phyloP scores from a whole-genome alignment of 2,888 invertebrate species.

The Liposcelis brunnea region DNA sequence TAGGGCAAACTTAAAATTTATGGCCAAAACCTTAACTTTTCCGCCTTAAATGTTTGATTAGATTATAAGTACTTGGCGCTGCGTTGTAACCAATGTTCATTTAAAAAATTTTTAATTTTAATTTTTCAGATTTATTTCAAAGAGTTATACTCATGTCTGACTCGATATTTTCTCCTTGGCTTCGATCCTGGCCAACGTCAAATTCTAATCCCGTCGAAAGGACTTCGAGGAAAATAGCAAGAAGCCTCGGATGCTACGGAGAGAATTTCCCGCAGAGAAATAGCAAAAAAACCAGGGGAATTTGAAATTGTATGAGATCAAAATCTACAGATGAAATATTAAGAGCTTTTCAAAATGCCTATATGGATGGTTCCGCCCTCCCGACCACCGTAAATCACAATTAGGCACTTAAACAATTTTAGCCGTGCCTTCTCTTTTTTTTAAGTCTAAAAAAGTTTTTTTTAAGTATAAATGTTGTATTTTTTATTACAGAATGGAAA shows the following conservation, averaged over 20 bases:
- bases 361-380: too few species aligned
- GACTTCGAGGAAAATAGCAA: conserved; percentile 38
- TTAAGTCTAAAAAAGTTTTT: background rate
- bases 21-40: too few species aligned
- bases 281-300: conserved; percentile 15
- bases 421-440: too few species aligned
- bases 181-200: conserved; percentile 29
- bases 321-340: conserved; percentile 41
- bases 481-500: conserved; percentile 34
- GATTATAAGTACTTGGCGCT: too few species aligned
- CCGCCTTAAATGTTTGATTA: too few species aligned
- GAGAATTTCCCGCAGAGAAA: conserved; percentile 12
- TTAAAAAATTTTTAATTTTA: too few species aligned
- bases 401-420: too few species aligned
- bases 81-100: too few species aligned
- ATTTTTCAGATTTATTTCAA: conserved; percentile 46
- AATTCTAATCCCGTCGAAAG: conserved; percentile 13
- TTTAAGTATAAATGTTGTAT: too few species aligned
- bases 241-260: conserved; percentile 33
- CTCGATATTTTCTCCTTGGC: conserved; percentile 30
- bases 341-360: conserved; percentile 36
- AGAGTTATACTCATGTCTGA: conserved; percentile 52
- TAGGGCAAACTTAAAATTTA: too few species aligned
- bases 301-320: conserved; percentile 42
- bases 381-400: too few species aligned